Percentiles rank a stretch among this genome's conserved stretches.
Conservation (phyloP, 2,797 vertebrate species). For the Sylvia borin region DNA sequence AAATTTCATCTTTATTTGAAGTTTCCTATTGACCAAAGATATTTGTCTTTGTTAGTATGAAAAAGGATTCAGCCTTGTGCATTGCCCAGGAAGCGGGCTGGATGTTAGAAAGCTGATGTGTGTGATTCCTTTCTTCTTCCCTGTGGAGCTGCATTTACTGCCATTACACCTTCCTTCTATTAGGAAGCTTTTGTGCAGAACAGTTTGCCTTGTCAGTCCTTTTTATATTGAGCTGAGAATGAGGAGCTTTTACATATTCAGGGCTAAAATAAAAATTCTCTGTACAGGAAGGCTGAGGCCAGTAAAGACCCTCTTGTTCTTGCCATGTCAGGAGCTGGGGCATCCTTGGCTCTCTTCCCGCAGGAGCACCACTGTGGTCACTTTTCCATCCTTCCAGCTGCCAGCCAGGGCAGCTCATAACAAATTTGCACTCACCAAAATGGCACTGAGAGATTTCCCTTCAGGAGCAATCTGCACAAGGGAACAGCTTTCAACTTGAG, state of each 20-base stretch:
- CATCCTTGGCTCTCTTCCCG: neutral
- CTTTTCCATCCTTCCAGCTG: neutral
- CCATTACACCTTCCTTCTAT: neutral
- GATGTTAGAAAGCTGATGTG: neutral
- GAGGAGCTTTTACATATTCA: neutral
- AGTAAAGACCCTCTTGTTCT: neutral
- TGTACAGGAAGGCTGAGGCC: neutral
- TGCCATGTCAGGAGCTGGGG: rapidly evolving
- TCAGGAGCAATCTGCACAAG: neutral
- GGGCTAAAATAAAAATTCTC: neutral
- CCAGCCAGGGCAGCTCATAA: neutral
- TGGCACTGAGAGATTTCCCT: neutral
- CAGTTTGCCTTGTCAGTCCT: neutral
- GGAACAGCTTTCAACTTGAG: neutral
- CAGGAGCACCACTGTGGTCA: rapidly evolving
- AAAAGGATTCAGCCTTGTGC: neutral
- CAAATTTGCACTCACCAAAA: neutral
- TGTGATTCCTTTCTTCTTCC: slow-evolving; percentile 9
- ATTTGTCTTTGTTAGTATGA: neutral
- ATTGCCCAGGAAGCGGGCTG: neutral
- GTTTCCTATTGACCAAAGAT: neutral
- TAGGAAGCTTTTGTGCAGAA: neutral
- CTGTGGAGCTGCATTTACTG: neutral
- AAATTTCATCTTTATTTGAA: slow-evolving; percentile 34
- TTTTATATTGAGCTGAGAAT: neutral